Evolutionary conservation across 2,888 invertebrate species (phyloP), one percentile per base, ranked within the genome.

Genomic region (Tipula confusa): DNA sequence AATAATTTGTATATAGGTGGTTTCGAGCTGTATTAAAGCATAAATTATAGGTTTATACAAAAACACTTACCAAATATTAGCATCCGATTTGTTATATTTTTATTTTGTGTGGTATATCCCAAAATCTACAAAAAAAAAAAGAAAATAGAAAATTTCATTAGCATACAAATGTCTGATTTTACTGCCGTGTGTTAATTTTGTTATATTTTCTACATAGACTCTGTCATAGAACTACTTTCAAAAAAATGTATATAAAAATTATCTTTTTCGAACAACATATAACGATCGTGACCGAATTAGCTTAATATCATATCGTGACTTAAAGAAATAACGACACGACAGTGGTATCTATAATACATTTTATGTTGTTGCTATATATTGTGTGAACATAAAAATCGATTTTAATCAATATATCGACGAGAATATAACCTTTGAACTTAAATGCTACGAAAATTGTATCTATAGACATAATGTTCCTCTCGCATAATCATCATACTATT

Each of bases 151-250:
- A 64, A 64, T 64, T 64, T 64, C 64, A 64, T 64, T 64, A 64
- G 64, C 64, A 64, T 64, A 64, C 24, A 64, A 64, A 64, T 64
- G 24, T 24, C 64, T 18, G 43, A 43, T 43, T 43, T 43, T 43
- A 43, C 43, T 43, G 24, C 4, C 64, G 7, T 24, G 64, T 64
- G 64, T 64, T 64, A 64, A 64, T 64, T 64, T 64, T 64, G 7
- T 64, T 7, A 7, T 24, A 24, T 64, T 24, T 9, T 64, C 24
- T 64, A n/a, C n/a, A n/a, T n/a, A n/a, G n/a, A n/a, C n/a, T n/a
- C n/a, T n/a, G n/a, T n/a, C n/a, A n/a, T n/a, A 64, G 64, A 64
- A 64, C 64, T 64, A 64, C 64, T 64, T 64, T 64, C 64, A n/a
- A 64, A 64, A 9, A n/a, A n/a, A n/a, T n/a, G 11, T 33, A 33